phyloP scores from a whole-genome alignment of 1,140 invertebrate species.

The Drosophila parabipectinata region DNA sequence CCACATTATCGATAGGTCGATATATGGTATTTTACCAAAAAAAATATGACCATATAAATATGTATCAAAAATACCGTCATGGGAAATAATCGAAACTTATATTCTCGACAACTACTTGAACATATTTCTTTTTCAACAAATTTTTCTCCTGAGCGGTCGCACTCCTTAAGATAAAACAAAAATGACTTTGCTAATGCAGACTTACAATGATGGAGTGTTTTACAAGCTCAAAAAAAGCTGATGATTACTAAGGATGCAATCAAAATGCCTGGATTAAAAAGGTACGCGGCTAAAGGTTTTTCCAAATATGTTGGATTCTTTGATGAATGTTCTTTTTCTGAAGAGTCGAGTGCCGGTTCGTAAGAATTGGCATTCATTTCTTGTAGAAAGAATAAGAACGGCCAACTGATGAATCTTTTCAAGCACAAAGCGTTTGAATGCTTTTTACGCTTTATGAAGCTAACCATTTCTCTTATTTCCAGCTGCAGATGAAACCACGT shows the following conservation, averaged over 20 bases:
- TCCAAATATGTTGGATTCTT: background rate
- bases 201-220: background rate
- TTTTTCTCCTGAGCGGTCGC: background rate
- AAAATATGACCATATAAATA: too few relatives aligned
- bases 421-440: background rate
- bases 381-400: conserved; percentile 82
- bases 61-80: too few relatives aligned
- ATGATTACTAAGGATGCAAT: background rate
- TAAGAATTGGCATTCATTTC: conserved; percentile 48
- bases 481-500: conserved; percentile 44
- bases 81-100: too few relatives aligned
- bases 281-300: conserved; percentile 12
- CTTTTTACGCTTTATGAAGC: background rate
- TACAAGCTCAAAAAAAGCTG: conserved; percentile 18
- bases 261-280: conserved; percentile 19
- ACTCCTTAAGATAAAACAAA: background rate
- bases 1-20: too few relatives aligned
- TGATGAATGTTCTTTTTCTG: conserved; percentile 78
- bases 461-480: conserved; percentile 5
- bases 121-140: conserved; percentile 1
- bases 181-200: background rate
- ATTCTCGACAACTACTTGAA: too few relatives aligned
- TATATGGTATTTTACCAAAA: too few relatives aligned
- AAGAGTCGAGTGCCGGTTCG: conserved; percentile 63
- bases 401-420: conserved; percentile 66